Evolutionary conservation across 2,113 vertebrate species (phyloP), one percentile per base, ranked within the genome.

Genomic region (Anoplopoma fimbria): DNA sequence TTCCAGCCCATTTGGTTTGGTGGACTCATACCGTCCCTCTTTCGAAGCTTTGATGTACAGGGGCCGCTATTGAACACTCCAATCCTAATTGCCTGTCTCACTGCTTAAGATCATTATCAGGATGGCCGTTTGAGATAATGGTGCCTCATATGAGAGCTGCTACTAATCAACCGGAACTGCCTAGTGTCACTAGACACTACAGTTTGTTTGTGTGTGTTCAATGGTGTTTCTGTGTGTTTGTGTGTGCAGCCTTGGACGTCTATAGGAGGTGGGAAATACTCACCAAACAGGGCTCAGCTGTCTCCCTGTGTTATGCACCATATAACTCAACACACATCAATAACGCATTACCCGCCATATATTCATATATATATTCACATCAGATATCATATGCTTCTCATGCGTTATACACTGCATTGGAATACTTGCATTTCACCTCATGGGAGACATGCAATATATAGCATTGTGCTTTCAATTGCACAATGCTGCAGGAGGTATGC

Each of bases 71-170:
- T 89, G 73, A 90, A 86, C 72, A 61, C 84, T 81, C 76, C 78
- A 65, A 88, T 92, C 82, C 85, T 92, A 93, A 93, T 92, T 90
- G 88, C 89, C 84, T 80, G 87, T 93, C 89, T 82, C 67, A 79
- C 75, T 82, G 90, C 87, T 92, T 90, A 92, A 91, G 90, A 92
- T 93, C 77, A 53, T 91, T 89, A 93, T 93, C 91, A 51, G 77
- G 77, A 81, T 81, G 88, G 79, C 73, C 42, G 69, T 86, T 88
- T 79, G 81, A 85, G 88, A 92, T 91, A 92, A 89, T 72, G 75
- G 79, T 72, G 76, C 77, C 90, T 84, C 81, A 84, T 73, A 74
- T 77, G 85, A 64, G 75, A 81, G 87, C 69, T 45, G 78, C 75
- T 68, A 53, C 74, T 85, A 83, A 90, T 91, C 87, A 82, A 53